Base-by-base conservation (phyloP, 2,113 vertebrate species). In the Forbesichthys papilliferus region DNA sequence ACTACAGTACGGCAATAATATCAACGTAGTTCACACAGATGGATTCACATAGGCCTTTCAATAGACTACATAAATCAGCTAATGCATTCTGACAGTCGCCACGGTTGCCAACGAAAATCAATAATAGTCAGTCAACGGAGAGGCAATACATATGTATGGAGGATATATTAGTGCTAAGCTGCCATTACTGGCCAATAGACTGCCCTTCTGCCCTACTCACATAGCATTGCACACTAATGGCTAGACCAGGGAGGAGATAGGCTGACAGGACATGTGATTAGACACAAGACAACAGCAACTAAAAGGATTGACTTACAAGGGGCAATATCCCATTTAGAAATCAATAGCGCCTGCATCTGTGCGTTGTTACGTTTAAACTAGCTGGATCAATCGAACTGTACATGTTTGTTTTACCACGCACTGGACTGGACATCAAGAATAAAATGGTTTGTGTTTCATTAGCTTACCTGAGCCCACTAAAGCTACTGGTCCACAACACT, bases 21-120 rank as follows among this genome's bases (percentile, higher is more conserved):
- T 52, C 49, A 52, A 42, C 7, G 36, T 34, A 16, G 49, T n/a
- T n/a, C 0, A 4, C 64, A 71, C 14, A 14, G 72, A 71, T 64
- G 64, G 58, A 3, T 16, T 7, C 58, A 60, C 58, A 57, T 42
- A 42, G 36, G 36, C 4, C 36, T 74, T 78, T 77, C 66, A 73
- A 53, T 63, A 11, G 8, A 36, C 73, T 34, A 74, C 59, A 75
- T 76, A 61, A n/a, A 72, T 75, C 69, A 67, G 61, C 71, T 75
- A 83, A 89, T 78, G 76, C 70, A 55, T 51, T 56, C 74, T 77
- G 66, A 71, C 75, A 82, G 66, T 74, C 66, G 53, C 62, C 0
- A 2, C 60, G 66, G 1, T 33, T 73, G 79, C 75, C 73, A 71
- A 68, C 56, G n/a, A n/a, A 77, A 84, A 86, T 85, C 77, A 71